These are phyloP conservation scores for Phallusia fumigata DNA, from an alignment of 23 tunicate genomes.

Conservation along the genomic window DNA sequence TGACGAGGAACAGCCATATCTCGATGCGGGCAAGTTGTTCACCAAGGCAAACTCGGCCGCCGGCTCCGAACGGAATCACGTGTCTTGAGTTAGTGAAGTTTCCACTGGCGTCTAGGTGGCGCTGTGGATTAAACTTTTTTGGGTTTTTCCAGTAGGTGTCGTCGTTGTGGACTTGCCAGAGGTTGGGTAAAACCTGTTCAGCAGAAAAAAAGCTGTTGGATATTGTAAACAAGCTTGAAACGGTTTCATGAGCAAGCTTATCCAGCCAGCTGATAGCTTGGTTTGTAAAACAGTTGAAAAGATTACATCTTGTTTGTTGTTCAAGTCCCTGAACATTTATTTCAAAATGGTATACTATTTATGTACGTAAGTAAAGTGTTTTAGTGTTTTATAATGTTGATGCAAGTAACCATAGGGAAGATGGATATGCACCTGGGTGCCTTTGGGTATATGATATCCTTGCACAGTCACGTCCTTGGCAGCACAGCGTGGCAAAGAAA, in stretches of 20 bases:
- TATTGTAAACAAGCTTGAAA: background rate
- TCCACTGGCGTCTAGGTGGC: conserved; percentile 14
- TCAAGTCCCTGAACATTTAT: too few relatives aligned
- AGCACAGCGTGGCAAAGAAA: conserved; percentile 9
- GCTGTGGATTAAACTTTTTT: conserved; percentile 1
- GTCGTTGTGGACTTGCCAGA: conserved; percentile 18
- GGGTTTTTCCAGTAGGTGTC: conserved; percentile 20
- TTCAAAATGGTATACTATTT: too few relatives aligned
- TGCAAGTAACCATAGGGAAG: too few relatives aligned
- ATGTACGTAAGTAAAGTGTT: too few relatives aligned
- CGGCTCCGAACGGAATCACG: conserved; percentile 18
- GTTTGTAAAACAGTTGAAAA: too few relatives aligned
- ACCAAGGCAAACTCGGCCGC: conserved; percentile 13
- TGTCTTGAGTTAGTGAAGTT: background rate
- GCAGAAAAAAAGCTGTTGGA: background rate
- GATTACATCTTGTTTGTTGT: too few relatives aligned
- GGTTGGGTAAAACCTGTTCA: conserved; percentile 8
- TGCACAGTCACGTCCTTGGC: background rate
- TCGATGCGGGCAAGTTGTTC: conserved; percentile 11
- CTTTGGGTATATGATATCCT: conserved; percentile 17
- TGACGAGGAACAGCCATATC: background rate
- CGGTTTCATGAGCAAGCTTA: background rate
- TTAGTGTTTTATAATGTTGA: too few relatives aligned
- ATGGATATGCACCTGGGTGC: conserved; percentile 15
- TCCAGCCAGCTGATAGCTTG: too few relatives aligned